phyloP scores from a whole-genome alignment of 2,888 invertebrate genomes.

The Parnassius smintheus region DNA sequence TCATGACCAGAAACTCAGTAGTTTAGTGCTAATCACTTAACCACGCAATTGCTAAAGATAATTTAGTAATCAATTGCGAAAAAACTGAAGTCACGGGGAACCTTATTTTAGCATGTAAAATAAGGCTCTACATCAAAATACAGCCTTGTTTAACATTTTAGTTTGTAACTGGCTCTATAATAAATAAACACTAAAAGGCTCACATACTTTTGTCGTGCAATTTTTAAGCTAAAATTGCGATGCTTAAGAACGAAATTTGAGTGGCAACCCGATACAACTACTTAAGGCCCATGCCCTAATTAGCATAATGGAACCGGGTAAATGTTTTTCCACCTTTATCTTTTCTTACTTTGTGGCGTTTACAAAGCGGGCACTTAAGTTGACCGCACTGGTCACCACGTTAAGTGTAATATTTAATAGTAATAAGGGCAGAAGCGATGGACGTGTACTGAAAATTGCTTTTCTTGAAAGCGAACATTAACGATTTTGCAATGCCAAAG shows the following conservation, averaged over 20 bases:
- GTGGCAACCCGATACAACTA: constrained; percentile 29
- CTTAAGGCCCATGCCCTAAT: constrained; percentile 43
- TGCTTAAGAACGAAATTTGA: constrained; percentile 33
- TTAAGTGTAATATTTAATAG: constrained; percentile 33
- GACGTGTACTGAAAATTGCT: constrained; percentile 17
- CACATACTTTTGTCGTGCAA: background rate
- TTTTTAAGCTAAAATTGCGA: constrained; percentile 28
- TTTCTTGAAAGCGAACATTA: constrained; percentile 17
- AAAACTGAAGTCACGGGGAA: background rate
- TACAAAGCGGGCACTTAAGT: constrained; percentile 41
- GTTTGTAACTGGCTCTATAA: constrained; percentile 1
- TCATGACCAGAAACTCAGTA: no score
- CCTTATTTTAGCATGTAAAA: constrained; percentile 1
- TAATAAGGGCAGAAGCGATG: constrained; percentile 21
- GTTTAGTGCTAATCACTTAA: no score
- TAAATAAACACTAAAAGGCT: constrained; percentile 1
- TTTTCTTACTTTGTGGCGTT: constrained; percentile 45
- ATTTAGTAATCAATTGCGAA: background rate
- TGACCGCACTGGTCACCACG: constrained; percentile 26
- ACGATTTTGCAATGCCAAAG: constrained; percentile 22
- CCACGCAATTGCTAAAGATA: background rate
- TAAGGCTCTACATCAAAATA: constrained; percentile 11
- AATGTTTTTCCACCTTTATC: constrained; percentile 56
- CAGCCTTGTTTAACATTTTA: constrained; percentile 2
- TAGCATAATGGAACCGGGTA: constrained; percentile 54